Percentiles rank a stretch among this genome's conserved stretches.
These are phyloP conservation scores for Hylyphantes graminicola DNA, from an alignment of 1,140 invertebrate species.

Conservation along the genomic window DNA sequence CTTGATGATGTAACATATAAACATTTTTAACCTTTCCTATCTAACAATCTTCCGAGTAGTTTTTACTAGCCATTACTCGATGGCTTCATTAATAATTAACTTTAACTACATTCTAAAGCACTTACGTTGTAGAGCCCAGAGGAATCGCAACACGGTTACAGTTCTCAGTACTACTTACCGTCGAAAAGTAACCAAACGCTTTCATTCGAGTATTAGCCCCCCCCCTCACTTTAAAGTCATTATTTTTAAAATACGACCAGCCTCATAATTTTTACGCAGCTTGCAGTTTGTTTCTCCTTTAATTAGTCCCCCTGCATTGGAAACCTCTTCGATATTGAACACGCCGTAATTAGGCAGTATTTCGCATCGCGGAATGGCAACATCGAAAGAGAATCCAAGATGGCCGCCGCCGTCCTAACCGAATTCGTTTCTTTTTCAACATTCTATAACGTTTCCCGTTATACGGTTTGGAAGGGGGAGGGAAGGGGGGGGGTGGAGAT, in stretches of 20 bases:
- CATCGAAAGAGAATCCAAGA: neutral
- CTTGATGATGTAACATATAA: too few species aligned
- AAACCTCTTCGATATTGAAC: constrained; percentile 37
- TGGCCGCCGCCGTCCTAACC: neutral
- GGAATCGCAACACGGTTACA: too few species aligned
- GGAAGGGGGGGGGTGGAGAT: neutral
- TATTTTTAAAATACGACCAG: constrained; percentile 52
- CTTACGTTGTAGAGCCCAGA: too few species aligned
- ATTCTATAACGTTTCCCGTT: constrained; percentile 28
- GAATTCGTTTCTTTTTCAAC: constrained; percentile 14
- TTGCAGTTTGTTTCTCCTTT: constrained; percentile 30
- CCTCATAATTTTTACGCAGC: constrained; percentile 40
- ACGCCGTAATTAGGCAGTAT: constrained; percentile 47
- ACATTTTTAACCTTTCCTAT: too few species aligned
- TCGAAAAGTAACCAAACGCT: constrained; percentile 28
- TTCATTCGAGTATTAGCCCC: constrained; percentile 41
- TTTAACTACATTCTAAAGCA: too few species aligned
- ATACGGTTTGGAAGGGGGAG: neutral
- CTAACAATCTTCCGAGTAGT: too few species aligned
- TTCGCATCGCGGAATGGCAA: constrained; percentile 20
- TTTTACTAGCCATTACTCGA: too few species aligned
- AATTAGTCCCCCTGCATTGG: constrained; percentile 22
- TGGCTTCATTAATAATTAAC: too few species aligned
- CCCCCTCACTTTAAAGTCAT: constrained; percentile 47
- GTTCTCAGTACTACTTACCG: neutral